phyloP scores from a whole-genome alignment of 2,888 invertebrate genomes.

The Stegophylla sp. region DNA sequence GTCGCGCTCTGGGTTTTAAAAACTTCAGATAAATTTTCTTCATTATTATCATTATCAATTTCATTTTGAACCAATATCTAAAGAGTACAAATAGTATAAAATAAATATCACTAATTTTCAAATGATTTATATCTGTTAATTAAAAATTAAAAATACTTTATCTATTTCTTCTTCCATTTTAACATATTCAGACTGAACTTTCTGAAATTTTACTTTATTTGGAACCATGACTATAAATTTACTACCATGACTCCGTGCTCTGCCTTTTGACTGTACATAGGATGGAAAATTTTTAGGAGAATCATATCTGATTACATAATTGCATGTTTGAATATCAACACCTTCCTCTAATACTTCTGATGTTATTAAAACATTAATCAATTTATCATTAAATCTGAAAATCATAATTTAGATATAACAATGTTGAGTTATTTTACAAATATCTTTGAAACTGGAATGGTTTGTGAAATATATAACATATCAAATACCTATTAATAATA shows the following conservation, averaged over 20 bases:
- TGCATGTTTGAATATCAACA: slow-evolving; percentile 83
- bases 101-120: background rate
- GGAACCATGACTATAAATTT: slow-evolving; percentile 65
- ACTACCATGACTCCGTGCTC: slow-evolving; percentile 76
- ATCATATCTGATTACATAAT: slow-evolving; percentile 80
- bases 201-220: background rate
- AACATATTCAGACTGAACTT: slow-evolving; percentile 56
- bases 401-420: slow-evolving; percentile 21
- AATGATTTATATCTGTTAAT: background rate
- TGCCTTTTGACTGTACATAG: slow-evolving; percentile 89
- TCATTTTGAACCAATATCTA: slow-evolving; percentile 22
- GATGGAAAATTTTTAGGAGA: slow-evolving; percentile 75
- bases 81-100: background rate
- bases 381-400: slow-evolving; percentile 69
- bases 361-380: slow-evolving; percentile 73
- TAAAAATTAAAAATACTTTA: slow-evolving; percentile 60
- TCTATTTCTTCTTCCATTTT: slow-evolving; percentile 65
- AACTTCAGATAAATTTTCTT: slow-evolving; percentile 25
- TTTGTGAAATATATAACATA: background rate
- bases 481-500: slow-evolving; percentile 48
- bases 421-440: background rate
- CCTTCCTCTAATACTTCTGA: slow-evolving; percentile 91
- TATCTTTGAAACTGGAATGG: background rate
- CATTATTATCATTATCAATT: slow-evolving; percentile 41
- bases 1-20: slow-evolving; percentile 27